These are phyloP conservation scores for Chrysaora quinquecirrha DNA, from an alignment of 30 jellyfish, hydroid and myxozoan genomes.

Conservation along the genomic window DNA sequence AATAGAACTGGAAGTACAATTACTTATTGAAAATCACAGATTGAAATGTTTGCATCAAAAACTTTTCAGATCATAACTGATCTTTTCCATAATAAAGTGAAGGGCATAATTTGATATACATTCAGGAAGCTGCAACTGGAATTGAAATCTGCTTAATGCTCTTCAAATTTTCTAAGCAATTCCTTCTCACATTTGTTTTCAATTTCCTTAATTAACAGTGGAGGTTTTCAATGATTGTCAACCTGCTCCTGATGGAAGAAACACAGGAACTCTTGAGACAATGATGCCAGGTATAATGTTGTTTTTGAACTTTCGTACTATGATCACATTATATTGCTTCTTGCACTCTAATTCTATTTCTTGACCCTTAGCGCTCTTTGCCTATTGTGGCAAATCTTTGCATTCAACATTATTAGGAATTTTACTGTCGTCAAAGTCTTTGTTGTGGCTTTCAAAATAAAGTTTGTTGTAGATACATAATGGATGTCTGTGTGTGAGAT, in stretches of 20 bases:
- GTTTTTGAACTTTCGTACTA: neutral
- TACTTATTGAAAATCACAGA: too few species aligned
- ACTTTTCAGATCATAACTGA: too few species aligned
- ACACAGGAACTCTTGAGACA: conserved; percentile 1
- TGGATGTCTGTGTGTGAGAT: neutral
- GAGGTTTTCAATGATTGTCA: neutral
- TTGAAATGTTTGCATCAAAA: too few species aligned
- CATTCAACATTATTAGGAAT: too few species aligned
- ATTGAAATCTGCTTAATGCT: neutral
- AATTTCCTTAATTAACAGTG: neutral
- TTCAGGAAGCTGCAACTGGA: neutral
- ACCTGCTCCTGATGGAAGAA: conserved; percentile 1
- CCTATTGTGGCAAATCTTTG: too few species aligned
- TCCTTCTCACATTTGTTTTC: neutral
- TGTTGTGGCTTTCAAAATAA: neutral
- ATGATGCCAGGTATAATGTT: neutral
- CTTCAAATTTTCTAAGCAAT: neutral
- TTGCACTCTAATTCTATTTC: neutral
- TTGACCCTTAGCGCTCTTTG: neutral
- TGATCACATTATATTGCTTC: neutral
- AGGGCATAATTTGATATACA: too few species aligned
- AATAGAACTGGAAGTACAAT: neutral
- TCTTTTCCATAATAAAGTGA: too few species aligned
- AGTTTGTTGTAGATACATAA: too few species aligned
- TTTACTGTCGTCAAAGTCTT: neutral